These are phyloP conservation scores for Platalea minor DNA, from an alignment of 2,797 vertebrate genomes.

Conservation along the genomic window DNA sequence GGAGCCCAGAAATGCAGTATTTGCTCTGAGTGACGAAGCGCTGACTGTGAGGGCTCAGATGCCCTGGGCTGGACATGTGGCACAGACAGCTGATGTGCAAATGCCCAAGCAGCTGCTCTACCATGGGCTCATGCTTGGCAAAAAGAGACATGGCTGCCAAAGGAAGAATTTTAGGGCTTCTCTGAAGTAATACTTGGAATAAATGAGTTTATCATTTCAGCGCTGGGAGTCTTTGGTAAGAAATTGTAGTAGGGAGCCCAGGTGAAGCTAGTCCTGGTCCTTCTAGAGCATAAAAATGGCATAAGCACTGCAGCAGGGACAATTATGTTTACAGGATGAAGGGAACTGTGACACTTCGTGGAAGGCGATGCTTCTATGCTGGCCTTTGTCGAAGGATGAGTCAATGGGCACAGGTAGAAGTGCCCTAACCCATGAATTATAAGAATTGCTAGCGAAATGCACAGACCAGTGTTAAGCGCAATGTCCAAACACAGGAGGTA, in stretches of 20 bases:
- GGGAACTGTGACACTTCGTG: not conserved
- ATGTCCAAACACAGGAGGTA: not conserved
- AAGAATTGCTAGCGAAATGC: not conserved
- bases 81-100: not conserved
- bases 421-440: not conserved
- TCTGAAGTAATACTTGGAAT: not conserved
- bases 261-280: not conserved
- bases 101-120: not conserved
- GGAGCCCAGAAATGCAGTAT: slow-evolving; percentile 13
- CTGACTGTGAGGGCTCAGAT: not conserved
- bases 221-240: not conserved
- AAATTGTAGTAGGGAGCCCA: not conserved
- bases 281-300: not conserved
- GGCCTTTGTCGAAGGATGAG: not conserved
- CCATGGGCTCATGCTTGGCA: accelerated
- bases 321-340: not conserved
- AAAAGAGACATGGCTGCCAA: not conserved
- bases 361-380: not conserved
- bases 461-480: not conserved
- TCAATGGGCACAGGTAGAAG: not conserved
- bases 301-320: not conserved
- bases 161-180: not conserved
- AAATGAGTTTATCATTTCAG: not conserved
- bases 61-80: slow-evolving; percentile 5
- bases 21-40: not conserved